A percentile compares a stretch with the other conserved stretches of the same genome.
phyloP scores from a whole-genome alignment of 1,140 invertebrate species.

The Cyrtorhinus lividipennis region DNA sequence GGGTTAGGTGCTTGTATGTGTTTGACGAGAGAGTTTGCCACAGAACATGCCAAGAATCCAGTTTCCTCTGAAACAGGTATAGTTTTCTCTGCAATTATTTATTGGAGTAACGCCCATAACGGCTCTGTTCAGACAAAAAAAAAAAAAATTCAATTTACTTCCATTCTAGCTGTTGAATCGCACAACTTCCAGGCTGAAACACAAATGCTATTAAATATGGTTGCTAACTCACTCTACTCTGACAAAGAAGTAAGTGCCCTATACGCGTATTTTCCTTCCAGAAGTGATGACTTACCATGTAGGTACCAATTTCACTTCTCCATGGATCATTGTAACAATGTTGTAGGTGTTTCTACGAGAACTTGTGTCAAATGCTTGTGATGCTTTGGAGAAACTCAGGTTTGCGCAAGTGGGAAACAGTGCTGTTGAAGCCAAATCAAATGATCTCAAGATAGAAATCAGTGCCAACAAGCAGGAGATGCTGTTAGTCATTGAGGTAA shows the following conservation, averaged over 20 bases:
- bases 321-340: neutral
- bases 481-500: conserved; percentile 71
- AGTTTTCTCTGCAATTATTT: no score
- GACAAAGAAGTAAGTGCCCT: conserved; percentile 70
- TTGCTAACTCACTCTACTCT: conserved; percentile 91
- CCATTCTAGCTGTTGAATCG: neutral
- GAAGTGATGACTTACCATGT: neutral
- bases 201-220: conserved; percentile 86
- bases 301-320: neutral
- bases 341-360: conserved; percentile 82
- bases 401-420: conserved; percentile 47
- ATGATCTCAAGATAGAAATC: conserved; percentile 70
- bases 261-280: conserved; percentile 1
- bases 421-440: conserved; percentile 31
- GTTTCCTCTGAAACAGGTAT: no score
- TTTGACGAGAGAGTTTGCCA: no score
- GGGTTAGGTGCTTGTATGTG: no score
- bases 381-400: conserved; percentile 86
- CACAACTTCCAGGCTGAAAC: conserved; percentile 83
- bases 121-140: no score
- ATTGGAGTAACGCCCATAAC: no score
- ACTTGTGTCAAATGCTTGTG: conserved; percentile 91
- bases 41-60: no score
- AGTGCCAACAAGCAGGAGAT: conserved; percentile 74
- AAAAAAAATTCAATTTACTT: no score